Base-by-base conservation (phyloP, 2,113 vertebrate species). In the Paratilapia polleni region DNA sequence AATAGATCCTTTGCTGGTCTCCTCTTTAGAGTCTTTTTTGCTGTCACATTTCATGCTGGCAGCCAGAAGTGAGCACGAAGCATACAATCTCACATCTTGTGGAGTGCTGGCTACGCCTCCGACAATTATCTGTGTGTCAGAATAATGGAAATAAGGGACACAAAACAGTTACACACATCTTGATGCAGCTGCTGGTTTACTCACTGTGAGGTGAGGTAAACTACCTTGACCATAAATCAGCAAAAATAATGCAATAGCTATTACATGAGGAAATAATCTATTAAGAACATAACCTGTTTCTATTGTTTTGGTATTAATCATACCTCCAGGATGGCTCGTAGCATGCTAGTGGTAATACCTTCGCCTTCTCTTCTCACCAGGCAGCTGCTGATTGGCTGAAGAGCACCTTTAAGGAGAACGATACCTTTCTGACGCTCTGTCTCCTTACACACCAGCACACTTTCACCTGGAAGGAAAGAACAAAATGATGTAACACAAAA, bases 321-420 rank as follows among this genome's bases (percentile, higher is more conserved):
- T 94, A 99, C 98, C 97, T 99, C 98, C 59, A 99, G 94, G 92
- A 99, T 97, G 77, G 98, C 98, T 91, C 98, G 95, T 73, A 98
- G 96, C 98, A 99, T 98, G 84, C 97, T 98, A 8, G 96, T 96
- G 68, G 98, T 96, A 76, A 98, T 90, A 22, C 96, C 97, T 57
- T 96, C 97, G 26, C 98, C 98, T 74, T 97, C 97, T 70, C 57
- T 92, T 94, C 94, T 97, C 80, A 96, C 93, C 84, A 99, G 94
- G 91, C 98, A 99, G 94, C 98, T 99, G 80, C 87, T 86, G 92
- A 99, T 96, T 83, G 98, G 98, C 87, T 96, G 97, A 47, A 99
- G 96, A 66, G 91, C 92, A 34, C 97, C 98, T 68, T 96, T 97
- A 76, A 99, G 95, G 0, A 99, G 95, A 87, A 93, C 94, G 36